phyloP scores from a whole-genome alignment of 2,113 vertebrate species.

The Ceuthmochares aereus region DNA sequence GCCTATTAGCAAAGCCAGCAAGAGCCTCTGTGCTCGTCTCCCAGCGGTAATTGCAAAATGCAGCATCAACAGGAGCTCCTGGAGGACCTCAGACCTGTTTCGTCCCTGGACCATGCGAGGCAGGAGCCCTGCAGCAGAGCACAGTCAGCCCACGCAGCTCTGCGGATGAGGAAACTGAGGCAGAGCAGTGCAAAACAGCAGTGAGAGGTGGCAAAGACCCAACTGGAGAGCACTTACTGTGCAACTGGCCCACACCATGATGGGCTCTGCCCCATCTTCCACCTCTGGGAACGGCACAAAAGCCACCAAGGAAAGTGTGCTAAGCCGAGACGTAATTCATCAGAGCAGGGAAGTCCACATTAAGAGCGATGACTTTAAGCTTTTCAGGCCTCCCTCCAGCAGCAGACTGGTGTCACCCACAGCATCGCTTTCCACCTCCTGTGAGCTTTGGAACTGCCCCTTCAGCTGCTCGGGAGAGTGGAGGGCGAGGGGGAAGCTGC shows the following conservation, averaged over 20 bases:
- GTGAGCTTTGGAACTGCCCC: neutral
- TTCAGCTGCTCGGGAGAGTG: rapidly evolving
- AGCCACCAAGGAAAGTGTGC: neutral
- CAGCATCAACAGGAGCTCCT: neutral
- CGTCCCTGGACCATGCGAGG: neutral
- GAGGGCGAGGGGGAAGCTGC: rapidly evolving
- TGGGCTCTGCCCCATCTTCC: rapidly evolving
- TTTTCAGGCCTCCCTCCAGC: neutral
- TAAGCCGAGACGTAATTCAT: slow-evolving; percentile 9
- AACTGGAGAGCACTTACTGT: rapidly evolving
- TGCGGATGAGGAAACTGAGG: neutral
- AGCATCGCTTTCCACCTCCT: rapidly evolving
- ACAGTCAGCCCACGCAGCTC: neutral
- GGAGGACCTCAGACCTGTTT: neutral
- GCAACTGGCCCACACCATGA: rapidly evolving
- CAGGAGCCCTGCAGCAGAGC: too few relatives aligned
- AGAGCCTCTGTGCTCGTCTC: neutral
- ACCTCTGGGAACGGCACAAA: neutral
- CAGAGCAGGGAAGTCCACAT: neutral
- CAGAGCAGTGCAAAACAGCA: neutral
- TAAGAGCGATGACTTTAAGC: neutral
- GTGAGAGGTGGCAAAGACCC: neutral
- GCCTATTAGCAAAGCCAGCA: neutral
- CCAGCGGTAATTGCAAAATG: neutral
- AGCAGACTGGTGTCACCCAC: neutral